These are phyloP conservation scores for Pimpla rufipes DNA, from an alignment of 2,888 invertebrate species.

Conservation along the genomic window DNA sequence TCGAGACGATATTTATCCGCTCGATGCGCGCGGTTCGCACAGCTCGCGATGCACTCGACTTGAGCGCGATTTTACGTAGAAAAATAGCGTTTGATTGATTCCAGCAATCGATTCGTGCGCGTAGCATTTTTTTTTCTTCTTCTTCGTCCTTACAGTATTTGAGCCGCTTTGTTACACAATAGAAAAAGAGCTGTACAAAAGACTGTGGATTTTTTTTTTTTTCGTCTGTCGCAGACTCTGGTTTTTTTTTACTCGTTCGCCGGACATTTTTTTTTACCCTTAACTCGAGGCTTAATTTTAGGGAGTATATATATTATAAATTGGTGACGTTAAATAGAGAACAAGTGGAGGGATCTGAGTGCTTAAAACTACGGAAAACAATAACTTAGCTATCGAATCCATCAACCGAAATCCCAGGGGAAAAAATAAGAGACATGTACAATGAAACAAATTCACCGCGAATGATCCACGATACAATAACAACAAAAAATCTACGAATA, in stretches of 20 bases:
- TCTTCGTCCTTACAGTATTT: constrained; percentile 44
- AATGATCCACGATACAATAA: constrained; percentile 35
- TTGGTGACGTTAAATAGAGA: constrained; percentile 1
- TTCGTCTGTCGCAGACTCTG: constrained; percentile 5
- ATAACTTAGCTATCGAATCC: constrained; percentile 48
- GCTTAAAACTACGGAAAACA: constrained; percentile 17
- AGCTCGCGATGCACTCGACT: too few relatives aligned
- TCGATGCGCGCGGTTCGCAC: constrained; percentile 4
- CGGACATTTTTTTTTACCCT: background rate
- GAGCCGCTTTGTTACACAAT: constrained; percentile 42
- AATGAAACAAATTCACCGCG: constrained; percentile 39
- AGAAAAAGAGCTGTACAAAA: constrained; percentile 54
- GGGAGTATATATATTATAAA: constrained; percentile 7
- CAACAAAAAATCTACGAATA: constrained; percentile 38
- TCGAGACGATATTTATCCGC: constrained; percentile 42
- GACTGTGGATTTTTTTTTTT: constrained; percentile 29
- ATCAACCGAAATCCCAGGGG: constrained; percentile 58
- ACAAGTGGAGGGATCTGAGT: constrained; percentile 1
- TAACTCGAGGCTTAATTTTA: background rate
- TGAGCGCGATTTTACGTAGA: constrained; percentile 41
- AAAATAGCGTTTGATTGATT: constrained; percentile 56
- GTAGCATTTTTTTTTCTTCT: constrained; percentile 7
- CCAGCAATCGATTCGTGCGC: constrained; percentile 35
- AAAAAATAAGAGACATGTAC: constrained; percentile 28
- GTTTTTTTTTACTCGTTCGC: constrained; percentile 19